Conservation (phyloP, 2,113 vertebrate genomes). For the Oreochromis spilurus region DNA sequence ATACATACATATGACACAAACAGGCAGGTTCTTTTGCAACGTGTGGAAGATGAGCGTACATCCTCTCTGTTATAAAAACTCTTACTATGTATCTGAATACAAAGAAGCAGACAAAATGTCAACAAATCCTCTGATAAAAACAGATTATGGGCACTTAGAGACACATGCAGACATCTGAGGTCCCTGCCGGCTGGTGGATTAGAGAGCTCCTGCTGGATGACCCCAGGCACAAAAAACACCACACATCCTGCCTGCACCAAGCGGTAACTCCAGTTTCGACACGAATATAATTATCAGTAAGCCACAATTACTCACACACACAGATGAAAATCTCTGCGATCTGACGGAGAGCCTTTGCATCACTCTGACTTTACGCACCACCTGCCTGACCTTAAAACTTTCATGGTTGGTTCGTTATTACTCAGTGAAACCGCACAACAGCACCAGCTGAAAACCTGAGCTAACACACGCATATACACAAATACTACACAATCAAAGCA, state of each 20-base stretch:
- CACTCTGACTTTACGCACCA: neutral
- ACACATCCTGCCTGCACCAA: conserved; percentile 19
- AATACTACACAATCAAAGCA: neutral
- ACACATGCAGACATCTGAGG: conserved; percentile 26
- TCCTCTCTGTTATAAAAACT: neutral
- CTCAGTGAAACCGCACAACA: neutral
- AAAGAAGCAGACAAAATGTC: conserved; percentile 16
- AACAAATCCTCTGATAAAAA: conserved; percentile 4
- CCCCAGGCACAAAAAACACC: conserved; percentile 27
- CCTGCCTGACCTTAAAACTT: neutral
- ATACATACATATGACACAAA: neutral
- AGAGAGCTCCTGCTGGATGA: conserved; percentile 40
- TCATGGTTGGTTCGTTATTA: neutral
- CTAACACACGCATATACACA: neutral
- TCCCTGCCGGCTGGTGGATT: conserved; percentile 31
- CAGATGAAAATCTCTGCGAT: neutral
- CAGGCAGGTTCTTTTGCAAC: neutral
- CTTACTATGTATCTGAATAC: neutral
- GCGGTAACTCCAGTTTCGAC: conserved; percentile 13
- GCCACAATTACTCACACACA: conserved; percentile 9
- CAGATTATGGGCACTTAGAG: conserved; percentile 42
- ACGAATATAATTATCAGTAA: conserved; percentile 36
- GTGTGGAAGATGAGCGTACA: neutral
- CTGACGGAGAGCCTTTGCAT: neutral
- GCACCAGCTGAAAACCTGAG: neutral